phyloP scores from a whole-genome alignment of 1,140 invertebrate genomes.

The Scaptodrosophila lebanonensis region DNA sequence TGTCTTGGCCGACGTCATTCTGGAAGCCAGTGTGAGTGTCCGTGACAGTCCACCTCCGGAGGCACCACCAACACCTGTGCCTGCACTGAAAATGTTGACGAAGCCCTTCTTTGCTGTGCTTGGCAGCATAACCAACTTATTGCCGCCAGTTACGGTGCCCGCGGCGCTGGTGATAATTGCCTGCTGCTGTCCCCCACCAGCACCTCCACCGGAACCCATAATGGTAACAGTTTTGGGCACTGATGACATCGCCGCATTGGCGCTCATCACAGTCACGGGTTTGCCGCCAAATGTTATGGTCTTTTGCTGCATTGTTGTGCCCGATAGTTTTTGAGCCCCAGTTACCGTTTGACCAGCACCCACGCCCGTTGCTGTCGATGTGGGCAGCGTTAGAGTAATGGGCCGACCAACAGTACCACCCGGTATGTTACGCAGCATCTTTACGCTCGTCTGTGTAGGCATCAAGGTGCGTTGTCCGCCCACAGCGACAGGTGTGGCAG shows the following conservation, averaged over 20 bases:
- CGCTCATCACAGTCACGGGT: conserved; percentile 83
- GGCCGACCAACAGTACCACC: conserved; percentile 79
- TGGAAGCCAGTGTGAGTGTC: conserved; percentile 46
- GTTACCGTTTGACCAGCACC: conserved; percentile 10
- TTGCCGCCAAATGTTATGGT: conserved; percentile 83
- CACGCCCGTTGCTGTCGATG: conserved; percentile 44
- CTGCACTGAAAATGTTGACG: conserved; percentile 61
- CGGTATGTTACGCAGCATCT: conserved; percentile 81
- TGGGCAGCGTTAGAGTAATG: conserved; percentile 84
- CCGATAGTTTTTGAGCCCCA: conserved; percentile 21
- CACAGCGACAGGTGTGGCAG: conserved; percentile 39
- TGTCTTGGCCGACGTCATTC: conserved; percentile 71
- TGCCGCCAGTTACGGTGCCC: conserved; percentile 6
- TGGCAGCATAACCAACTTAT: conserved; percentile 75
- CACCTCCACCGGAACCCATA: conserved; percentile 30
- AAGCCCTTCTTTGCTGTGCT: conserved; percentile 62
- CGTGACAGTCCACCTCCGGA: conserved; percentile 26
- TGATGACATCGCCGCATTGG: conserved; percentile 47
- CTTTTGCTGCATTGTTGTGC: conserved; percentile 77
- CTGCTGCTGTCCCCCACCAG: conserved; percentile 76
- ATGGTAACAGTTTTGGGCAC: conserved; percentile 74
- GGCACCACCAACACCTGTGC: conserved; percentile 1
- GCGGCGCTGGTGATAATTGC: conserved; percentile 79
- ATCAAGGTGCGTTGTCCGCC: conserved; percentile 76
- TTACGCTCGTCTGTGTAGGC: conserved; percentile 79